Base-by-base conservation (phyloP, 2,113 vertebrate genomes). In the Cochlearius cochlearius region DNA sequence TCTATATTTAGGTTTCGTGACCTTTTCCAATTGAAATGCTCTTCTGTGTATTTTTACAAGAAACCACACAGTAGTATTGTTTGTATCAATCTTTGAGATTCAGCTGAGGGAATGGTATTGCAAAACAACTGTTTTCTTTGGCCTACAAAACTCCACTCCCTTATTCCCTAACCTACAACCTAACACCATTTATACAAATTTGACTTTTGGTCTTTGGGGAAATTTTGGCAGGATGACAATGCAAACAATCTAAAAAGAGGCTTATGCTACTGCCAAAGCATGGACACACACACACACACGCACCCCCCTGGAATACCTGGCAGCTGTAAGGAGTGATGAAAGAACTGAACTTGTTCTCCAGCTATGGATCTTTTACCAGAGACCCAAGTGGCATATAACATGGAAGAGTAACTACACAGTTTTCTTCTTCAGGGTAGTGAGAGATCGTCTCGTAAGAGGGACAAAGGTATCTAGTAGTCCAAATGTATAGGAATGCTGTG, bases 291-390 rank as follows among this genome's bases (percentile, higher is more conserved):
- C 8, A n/a, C 2, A 2, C 1, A 15, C 41, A 43, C 41, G 15
- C 15, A 43, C 3, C 4, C 2, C 2, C 8, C 15, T 5, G 3
- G 64, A 45, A 60, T 52, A 41, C 2, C 0, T 38, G 1, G 11
- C 16, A 91, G 3, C 16, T 74, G 3, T 56, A 78, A 73, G 29
- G 10, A 52, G 5, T 15, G 20, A 29, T 25, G 10, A 52, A 79
- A 63, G 41, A 82, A 66, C 1, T 18, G 26, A 86, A 38, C 29
- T 41, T 41, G 5, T 45, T 55, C 15, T 86, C 7, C 43, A 86
- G 38, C 12, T 39, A 2, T 1, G 63, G 15, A 45, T 16, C 12
- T n/a, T 20, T 56, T 53, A 58, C 8, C 23, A 55, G 27, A 68
- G 8, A 39, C 5, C 1, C 1, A 4, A 4, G 2, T n/a, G 15